Conservation (phyloP, 2,888 invertebrate genomes). For the Odontomyia ornata region DNA sequence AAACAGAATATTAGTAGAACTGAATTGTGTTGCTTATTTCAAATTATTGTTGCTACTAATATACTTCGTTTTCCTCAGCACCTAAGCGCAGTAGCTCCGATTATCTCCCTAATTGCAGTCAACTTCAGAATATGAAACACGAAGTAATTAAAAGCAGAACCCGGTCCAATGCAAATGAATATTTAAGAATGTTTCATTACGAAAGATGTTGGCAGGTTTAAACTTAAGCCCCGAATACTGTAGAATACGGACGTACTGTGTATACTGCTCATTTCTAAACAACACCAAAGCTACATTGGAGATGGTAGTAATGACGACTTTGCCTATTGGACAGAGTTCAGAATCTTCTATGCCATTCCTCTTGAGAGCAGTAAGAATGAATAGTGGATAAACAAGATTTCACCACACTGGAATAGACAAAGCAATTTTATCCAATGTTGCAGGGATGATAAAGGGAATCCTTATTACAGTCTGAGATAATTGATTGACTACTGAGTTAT, state of each 20-base stretch:
- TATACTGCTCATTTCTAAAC: neutral
- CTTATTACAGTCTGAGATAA: too few species aligned
- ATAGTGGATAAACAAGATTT: constrained; percentile 1
- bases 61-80: too few species aligned
- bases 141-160: constrained; percentile 39
- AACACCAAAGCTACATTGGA: neutral
- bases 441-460: too few species aligned
- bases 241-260: neutral
- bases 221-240: too few species aligned
- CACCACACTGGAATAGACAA: neutral
- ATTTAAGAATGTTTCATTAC: constrained; percentile 39
- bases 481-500: too few species aligned
- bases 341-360: neutral
- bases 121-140: constrained; percentile 24
- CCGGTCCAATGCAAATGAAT: constrained; percentile 30
- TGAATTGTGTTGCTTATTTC: too few species aligned
- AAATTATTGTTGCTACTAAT: too few species aligned
- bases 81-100: too few species aligned
- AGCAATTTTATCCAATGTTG: neutral
- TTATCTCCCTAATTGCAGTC: neutral
- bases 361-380: constrained; percentile 10
- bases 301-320: neutral
- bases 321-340: neutral
- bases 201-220: neutral
- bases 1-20: too few species aligned